A percentile compares a stretch with the other conserved stretches of the same genome.
Evolutionary conservation across 2,113 vertebrate genomes (phyloP).

Genomic region (Prionailurus bengalensis): DNA sequence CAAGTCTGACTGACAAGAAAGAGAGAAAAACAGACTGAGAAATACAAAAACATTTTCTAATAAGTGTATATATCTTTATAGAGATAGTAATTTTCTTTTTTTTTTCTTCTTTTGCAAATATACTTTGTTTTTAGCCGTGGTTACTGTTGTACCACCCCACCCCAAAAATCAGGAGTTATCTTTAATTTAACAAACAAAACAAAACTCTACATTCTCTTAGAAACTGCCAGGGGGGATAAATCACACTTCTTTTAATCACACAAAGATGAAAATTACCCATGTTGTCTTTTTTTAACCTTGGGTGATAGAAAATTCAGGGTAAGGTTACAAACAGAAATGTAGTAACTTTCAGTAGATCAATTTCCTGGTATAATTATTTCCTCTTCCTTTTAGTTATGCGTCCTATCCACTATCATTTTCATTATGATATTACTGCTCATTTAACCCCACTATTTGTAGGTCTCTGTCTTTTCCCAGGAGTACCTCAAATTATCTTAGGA

Average conservation of each 20-base stretch:
- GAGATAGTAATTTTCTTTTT: neutral
- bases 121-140: neutral
- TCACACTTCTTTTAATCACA: slow-evolving; percentile 18
- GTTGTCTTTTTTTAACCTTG: neutral
- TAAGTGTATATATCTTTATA: neutral
- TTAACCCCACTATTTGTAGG: slow-evolving; percentile 16
- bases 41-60: neutral
- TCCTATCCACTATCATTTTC: neutral
- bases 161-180: neutral
- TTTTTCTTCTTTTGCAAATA: neutral
- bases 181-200: neutral
- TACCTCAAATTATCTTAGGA: slow-evolving; percentile 29
- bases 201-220: neutral
- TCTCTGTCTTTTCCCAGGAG: slow-evolving; percentile 22
- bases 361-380: slow-evolving; percentile 22
- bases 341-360: neutral
- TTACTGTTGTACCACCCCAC: neutral
- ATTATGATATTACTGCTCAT: neutral
- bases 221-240: neutral
- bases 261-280: slow-evolving; percentile 22
- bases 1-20: neutral
- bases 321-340: neutral
- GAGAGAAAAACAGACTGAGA: neutral
- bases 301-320: slow-evolving; percentile 19
- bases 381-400: neutral